These are phyloP conservation scores for Drosophila tristis DNA, from an alignment of 1,140 invertebrate genomes.

Conservation along the genomic window DNA sequence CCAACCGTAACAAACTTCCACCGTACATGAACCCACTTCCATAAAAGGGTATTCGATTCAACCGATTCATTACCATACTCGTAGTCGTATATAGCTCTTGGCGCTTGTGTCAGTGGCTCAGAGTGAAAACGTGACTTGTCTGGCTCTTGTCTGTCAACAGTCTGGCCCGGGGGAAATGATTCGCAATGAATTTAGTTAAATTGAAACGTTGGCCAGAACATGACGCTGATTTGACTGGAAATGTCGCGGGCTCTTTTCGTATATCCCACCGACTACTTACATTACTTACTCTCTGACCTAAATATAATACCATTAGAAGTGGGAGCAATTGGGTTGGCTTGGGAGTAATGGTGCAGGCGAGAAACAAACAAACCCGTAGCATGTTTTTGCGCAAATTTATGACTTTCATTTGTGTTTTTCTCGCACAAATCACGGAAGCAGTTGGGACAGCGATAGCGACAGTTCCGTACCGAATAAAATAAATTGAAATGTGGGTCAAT, in stretches of 20 bases:
- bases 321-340: not conserved
- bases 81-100: slow-evolving; percentile 30
- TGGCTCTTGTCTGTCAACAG: slow-evolving; percentile 55
- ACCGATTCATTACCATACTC: slow-evolving; percentile 34
- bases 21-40: not conserved
- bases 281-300: slow-evolving; percentile 50
- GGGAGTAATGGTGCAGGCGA: slow-evolving; percentile 1
- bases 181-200: slow-evolving; percentile 47
- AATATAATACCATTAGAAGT: slow-evolving; percentile 1
- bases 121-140: slow-evolving; percentile 57
- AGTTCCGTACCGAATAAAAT: slow-evolving; percentile 47
- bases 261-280: slow-evolving; percentile 20
- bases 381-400: slow-evolving; percentile 59
- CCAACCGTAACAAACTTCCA: not conserved
- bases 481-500: slow-evolving; percentile 66
- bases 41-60: slow-evolving; percentile 34
- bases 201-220: slow-evolving; percentile 55
- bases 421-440: slow-evolving; percentile 46
- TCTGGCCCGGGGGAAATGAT: slow-evolving; percentile 36
- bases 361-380: slow-evolving; percentile 9
- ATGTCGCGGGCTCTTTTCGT: slow-evolving; percentile 21
- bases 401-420: slow-evolving; percentile 67
- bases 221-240: slow-evolving; percentile 62
- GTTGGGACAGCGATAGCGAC: slow-evolving; percentile 18
- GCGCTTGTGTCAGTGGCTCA: slow-evolving; percentile 28